Conservation (phyloP, 2,113 vertebrate genomes). For the Lophotis ruficrista region DNA sequence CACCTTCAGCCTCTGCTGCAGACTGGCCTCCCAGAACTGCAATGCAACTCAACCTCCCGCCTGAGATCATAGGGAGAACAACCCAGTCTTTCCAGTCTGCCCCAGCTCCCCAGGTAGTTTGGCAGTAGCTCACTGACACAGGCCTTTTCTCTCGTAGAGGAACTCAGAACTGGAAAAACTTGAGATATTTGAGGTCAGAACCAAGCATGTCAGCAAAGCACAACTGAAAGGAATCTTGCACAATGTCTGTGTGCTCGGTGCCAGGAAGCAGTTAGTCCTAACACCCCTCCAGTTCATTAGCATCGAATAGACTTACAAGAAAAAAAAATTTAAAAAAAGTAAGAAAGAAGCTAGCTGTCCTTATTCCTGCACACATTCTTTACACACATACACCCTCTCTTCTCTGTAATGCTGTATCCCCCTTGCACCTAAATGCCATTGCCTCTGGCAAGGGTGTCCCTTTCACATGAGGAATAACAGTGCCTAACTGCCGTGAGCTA, state of each 20-base stretch:
- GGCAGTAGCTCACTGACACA: constrained; percentile 1
- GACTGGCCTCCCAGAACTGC: background rate
- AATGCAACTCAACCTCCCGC: background rate
- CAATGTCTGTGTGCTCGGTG: constrained; percentile 4
- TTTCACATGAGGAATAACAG: background rate
- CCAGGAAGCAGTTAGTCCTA: constrained; percentile 44
- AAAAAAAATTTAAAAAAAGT: too few relatives aligned
- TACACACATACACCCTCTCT: background rate
- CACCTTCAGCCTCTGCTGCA: constrained; percentile 7
- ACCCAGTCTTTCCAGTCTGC: constrained; percentile 28
- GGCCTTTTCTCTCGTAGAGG: constrained; percentile 10
- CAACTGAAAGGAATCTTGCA: constrained; percentile 50
- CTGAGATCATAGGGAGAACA: constrained; percentile 12
- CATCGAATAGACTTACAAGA: background rate
- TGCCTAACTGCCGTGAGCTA: constrained; percentile 27
- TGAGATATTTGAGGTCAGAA: constrained; percentile 51
- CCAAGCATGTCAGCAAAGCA: constrained; percentile 40
- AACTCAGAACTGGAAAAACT: constrained; percentile 54
- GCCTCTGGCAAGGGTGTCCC: constrained; percentile 43
- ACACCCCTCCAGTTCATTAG: constrained; percentile 31
- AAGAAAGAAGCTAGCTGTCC: background rate
- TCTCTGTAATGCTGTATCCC: constrained; percentile 1
- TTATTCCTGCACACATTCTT: background rate
- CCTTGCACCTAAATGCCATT: background rate
- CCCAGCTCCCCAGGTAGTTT: constrained; percentile 45